Percentiles rank a stretch among this genome's conserved stretches.
Evolutionary conservation across 2,797 vertebrate species (phyloP).

Genomic region (Anableps anableps): DNA sequence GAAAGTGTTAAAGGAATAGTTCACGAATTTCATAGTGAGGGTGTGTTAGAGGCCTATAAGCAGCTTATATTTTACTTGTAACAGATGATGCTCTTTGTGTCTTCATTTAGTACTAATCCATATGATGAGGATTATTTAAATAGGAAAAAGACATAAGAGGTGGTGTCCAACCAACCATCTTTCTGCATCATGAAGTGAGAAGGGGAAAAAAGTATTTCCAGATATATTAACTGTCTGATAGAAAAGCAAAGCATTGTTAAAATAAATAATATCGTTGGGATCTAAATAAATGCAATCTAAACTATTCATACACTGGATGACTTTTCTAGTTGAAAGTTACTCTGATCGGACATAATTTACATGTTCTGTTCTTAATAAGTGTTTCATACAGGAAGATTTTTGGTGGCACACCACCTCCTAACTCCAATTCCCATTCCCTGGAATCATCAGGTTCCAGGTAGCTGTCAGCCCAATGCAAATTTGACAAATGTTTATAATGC

Average conservation of each 20-base stretch:
- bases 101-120: neutral
- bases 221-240: neutral
- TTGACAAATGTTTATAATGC: neutral
- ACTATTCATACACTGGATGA: too few relatives aligned
- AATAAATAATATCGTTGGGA: neutral
- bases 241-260: neutral
- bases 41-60: neutral
- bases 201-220: neutral
- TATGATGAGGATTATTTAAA: neutral
- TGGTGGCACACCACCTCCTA: neutral
- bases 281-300: too few relatives aligned
- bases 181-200: neutral
- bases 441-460: too few relatives aligned
- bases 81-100: neutral
- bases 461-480: neutral
- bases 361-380: neutral
- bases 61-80: neutral
- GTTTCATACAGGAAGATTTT: neutral
- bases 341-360: neutral
- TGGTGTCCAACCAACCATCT: neutral
- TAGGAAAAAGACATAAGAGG: neutral
- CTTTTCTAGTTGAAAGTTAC: too few relatives aligned
- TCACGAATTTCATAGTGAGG: neutral
- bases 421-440: neutral
- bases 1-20: conserved; percentile 21